Conservation (phyloP, 2,797 vertebrate species). For the Falco concolor region DNA sequence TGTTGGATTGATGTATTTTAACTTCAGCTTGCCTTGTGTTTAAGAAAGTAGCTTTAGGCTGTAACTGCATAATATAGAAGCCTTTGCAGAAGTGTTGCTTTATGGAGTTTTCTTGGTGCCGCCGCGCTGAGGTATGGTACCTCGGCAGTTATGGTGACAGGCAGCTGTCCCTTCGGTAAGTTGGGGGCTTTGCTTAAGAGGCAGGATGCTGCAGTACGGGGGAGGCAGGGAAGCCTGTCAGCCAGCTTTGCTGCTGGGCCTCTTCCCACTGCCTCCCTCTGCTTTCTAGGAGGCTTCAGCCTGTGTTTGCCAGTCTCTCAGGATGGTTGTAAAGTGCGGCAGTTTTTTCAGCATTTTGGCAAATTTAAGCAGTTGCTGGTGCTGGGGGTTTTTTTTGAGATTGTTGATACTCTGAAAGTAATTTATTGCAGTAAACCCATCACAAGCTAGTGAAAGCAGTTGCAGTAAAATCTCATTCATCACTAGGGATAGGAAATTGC, state of each 20-base stretch:
- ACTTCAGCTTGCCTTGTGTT: neutral
- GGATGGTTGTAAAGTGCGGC: neutral
- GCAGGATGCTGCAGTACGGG: neutral
- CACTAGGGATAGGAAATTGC: neutral
- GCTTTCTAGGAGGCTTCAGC: neutral
- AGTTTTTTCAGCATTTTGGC: neutral
- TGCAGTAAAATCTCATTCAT: neutral
- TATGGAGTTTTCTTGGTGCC: neutral
- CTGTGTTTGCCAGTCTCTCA: accelerated
- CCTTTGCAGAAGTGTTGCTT: neutral
- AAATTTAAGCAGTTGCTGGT: neutral
- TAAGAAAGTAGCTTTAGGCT: neutral
- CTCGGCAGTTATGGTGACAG: accelerated
- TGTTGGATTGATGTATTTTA: neutral
- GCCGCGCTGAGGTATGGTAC: accelerated
- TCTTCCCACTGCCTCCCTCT: accelerated
- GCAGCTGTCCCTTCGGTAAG: accelerated
- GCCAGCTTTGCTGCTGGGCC: neutral
- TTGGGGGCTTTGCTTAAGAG: neutral
- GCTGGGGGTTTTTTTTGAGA: neutral
- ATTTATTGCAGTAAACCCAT: neutral
- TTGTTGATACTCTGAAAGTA: neutral
- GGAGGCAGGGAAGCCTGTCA: accelerated
- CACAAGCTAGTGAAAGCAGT: neutral
- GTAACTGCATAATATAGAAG: accelerated